These are phyloP conservation scores for Tenthredo notha DNA, from an alignment of 2,888 invertebrate species.

Conservation along the genomic window DNA sequence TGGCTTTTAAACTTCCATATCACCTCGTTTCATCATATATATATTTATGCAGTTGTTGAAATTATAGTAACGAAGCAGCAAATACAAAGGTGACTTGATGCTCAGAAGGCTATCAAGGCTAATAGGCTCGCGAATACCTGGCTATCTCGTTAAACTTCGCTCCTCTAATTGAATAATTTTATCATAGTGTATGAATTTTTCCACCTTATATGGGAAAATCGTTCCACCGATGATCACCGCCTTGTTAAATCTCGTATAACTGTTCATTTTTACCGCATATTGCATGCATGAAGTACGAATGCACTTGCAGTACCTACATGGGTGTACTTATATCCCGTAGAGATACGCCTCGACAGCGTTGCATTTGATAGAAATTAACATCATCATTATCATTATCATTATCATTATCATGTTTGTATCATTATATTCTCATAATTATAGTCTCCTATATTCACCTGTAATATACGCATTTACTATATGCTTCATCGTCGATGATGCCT, in stretches of 20 bases:
- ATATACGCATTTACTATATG: background rate
- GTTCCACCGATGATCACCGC: background rate
- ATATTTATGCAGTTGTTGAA: background rate
- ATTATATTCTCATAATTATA: background rate
- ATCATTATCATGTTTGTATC: background rate
- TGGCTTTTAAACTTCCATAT: constrained; percentile 27
- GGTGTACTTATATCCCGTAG: background rate
- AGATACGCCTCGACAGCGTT: background rate
- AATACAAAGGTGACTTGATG: background rate
- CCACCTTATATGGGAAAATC: background rate
- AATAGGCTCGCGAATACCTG: constrained; percentile 1
- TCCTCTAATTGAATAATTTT: constrained; percentile 17
- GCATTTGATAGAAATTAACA: background rate
- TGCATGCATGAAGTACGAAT: background rate
- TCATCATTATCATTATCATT: background rate
- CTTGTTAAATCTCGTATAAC: constrained; percentile 1
- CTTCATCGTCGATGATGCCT: background rate
- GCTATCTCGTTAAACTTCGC: background rate
- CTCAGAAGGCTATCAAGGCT: background rate
- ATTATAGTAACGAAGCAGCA: background rate
- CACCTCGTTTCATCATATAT: background rate
- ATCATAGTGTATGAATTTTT: background rate
- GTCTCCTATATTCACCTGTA: background rate
- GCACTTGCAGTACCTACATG: background rate
- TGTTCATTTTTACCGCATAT: background rate